Percentiles rank a stretch among this genome's conserved stretches.
These are phyloP conservation scores for Zygogramma bicolorata DNA, from an alignment of 2,888 invertebrate species.

Conservation along the genomic window DNA sequence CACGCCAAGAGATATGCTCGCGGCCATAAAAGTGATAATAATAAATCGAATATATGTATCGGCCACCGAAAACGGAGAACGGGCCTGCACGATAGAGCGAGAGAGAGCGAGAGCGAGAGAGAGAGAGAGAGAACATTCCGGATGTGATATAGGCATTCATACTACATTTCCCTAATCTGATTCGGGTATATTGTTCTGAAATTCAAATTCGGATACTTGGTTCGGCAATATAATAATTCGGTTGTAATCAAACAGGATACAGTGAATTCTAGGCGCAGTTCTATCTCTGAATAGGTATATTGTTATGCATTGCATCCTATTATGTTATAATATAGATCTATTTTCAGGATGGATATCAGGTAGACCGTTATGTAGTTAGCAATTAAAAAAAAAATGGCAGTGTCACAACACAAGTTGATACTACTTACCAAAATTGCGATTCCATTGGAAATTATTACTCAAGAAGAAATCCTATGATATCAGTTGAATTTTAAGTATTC, in stretches of 20 bases:
- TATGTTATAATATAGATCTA: too few relatives aligned
- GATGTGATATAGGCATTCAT: slow-evolving; percentile 22
- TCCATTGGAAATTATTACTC: too few relatives aligned
- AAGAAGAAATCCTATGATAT: too few relatives aligned
- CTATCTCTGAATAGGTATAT: not conserved
- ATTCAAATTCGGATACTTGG: not conserved
- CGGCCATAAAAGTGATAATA: slow-evolving; percentile 36
- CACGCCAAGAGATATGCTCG: slow-evolving; percentile 25
- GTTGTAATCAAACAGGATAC: not conserved
- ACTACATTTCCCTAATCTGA: slow-evolving; percentile 22
- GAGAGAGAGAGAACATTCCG: not conserved
- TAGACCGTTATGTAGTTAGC: too few relatives aligned
- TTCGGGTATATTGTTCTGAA: not conserved
- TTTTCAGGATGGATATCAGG: too few relatives aligned
- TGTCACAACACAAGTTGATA: too few relatives aligned
- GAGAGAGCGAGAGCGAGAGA: not conserved
- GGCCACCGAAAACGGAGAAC: not conserved
- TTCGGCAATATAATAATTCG: not conserved
- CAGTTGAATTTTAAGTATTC: too few relatives aligned
- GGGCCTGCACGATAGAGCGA: not conserved
- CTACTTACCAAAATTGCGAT: too few relatives aligned
- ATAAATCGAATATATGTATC: slow-evolving; percentile 28
- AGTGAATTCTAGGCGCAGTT: not conserved
- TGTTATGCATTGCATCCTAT: too few relatives aligned
- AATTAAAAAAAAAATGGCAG: too few relatives aligned